Conservation (phyloP, 2,797 vertebrate species). For the Notamacropus eugenii region DNA sequence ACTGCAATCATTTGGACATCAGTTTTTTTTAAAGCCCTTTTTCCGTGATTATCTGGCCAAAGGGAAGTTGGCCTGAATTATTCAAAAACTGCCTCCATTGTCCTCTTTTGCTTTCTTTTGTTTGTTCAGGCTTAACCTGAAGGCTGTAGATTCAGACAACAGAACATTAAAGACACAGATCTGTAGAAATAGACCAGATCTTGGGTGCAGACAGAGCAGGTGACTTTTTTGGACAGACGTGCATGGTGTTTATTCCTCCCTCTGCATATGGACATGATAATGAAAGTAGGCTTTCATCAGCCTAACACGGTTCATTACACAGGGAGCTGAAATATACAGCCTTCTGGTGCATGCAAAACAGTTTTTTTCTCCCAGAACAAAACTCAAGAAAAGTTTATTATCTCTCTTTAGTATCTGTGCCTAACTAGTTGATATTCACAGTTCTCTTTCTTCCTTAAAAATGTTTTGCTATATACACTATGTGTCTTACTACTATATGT, state of each 20-base stretch:
- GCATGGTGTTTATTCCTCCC: not conserved
- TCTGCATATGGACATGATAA: not conserved
- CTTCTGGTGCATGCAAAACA: not conserved
- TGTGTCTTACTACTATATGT: no score
- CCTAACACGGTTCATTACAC: not conserved
- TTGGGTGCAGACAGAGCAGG: not conserved
- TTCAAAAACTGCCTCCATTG: constrained; percentile 13
- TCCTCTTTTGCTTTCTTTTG: not conserved
- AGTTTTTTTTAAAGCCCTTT: not conserved
- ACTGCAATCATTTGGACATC: not conserved
- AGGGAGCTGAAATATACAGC: not conserved
- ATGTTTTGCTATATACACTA: not conserved
- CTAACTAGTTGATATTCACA: not conserved
- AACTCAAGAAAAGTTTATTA: not conserved
- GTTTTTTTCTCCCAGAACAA: not conserved
- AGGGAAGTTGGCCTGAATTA: not conserved
- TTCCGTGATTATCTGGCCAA: constrained; percentile 27
- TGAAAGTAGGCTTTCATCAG: not conserved
- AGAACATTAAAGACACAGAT: not conserved
- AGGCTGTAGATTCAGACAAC: constrained; percentile 16
- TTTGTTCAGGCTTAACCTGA: not conserved
- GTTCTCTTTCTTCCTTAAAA: not conserved
- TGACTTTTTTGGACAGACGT: constrained; percentile 13
- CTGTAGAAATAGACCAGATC: not conserved
- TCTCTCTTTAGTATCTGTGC: not conserved